These are phyloP conservation scores for Neoaliturus tenellus DNA, from an alignment of 2,888 invertebrate species.

Conservation along the genomic window DNA sequence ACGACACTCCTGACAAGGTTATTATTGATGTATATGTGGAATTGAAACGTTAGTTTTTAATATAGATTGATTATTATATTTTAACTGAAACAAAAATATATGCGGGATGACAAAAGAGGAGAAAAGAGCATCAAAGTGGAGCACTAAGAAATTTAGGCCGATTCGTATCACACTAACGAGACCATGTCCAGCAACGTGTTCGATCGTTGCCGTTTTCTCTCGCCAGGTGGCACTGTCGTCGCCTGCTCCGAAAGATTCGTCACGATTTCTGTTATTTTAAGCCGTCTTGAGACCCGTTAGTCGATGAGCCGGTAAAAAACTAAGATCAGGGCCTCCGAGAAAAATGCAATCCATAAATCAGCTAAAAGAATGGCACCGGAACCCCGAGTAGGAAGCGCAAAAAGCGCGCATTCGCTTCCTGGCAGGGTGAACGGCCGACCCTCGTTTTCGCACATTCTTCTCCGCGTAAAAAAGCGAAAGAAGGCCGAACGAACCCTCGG, in stretches of 20 bases:
- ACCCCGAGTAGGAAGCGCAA: slow-evolving; percentile 31
- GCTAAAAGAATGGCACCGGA: slow-evolving; percentile 47
- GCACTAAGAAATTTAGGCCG: no score
- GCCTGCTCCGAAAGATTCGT: not conserved
- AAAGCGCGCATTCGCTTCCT: slow-evolving; percentile 11
- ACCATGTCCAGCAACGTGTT: no score
- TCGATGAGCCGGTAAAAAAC: slow-evolving; percentile 34
- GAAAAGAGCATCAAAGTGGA: no score
- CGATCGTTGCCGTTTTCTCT: not conserved
- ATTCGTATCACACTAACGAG: no score
- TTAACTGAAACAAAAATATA: no score
- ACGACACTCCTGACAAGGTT: no score
- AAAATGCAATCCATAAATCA: slow-evolving; percentile 50
- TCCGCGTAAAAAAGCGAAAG: slow-evolving; percentile 40
- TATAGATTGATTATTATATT: no score
- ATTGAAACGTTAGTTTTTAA: no score
- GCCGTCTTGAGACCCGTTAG: slow-evolving; percentile 28
- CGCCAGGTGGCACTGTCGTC: not conserved
- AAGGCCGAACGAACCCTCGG: slow-evolving; percentile 1
- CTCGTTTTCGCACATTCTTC: slow-evolving; percentile 50
- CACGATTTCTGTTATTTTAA: slow-evolving; percentile 28
- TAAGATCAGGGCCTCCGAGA: slow-evolving; percentile 11
- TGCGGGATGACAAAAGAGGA: no score
- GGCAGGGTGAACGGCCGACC: slow-evolving; percentile 43
- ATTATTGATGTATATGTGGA: no score